These are phyloP conservation scores for Eupelmus urozonus DNA, from an alignment of 2,888 invertebrate genomes.

Conservation along the genomic window DNA sequence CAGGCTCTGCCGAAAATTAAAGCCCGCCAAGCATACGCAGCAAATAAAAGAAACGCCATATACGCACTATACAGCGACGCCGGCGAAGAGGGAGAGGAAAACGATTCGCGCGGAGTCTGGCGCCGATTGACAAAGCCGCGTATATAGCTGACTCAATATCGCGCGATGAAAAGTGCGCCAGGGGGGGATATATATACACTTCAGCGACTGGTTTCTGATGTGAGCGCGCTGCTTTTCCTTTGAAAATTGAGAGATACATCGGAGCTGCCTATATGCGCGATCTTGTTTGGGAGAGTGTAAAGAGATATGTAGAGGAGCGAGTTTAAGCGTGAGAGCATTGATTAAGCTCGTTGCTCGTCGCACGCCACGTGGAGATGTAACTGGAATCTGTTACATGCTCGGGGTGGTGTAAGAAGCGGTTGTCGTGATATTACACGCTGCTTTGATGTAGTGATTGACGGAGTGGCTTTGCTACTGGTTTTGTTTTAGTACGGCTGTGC, in stretches of 20 bases:
- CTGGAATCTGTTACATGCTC: too few species aligned
- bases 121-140: slow-evolving; percentile 65
- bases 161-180: neutral
- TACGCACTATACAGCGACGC: neutral
- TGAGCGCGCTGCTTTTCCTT: slow-evolving; percentile 26
- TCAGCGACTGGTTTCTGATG: neutral
- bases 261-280: too few species aligned
- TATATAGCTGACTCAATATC: neutral
- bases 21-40: slow-evolving; percentile 30
- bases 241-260: slow-evolving; percentile 13
- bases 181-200: neutral
- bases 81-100: slow-evolving; percentile 44
- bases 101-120: slow-evolving; percentile 30
- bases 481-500: too few species aligned
- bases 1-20: slow-evolving; percentile 47
- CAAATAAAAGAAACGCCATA: slow-evolving; percentile 46
- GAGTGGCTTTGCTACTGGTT: too few species aligned
- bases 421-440: too few species aligned
- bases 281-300: slow-evolving; percentile 44
- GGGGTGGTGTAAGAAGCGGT: too few species aligned
- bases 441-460: too few species aligned
- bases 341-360: too few species aligned
- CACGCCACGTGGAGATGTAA: too few species aligned
- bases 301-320: too few species aligned
- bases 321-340: too few species aligned